Base-by-base conservation (phyloP, 2,888 invertebrate genomes). In the Embidobia sp. region DNA sequence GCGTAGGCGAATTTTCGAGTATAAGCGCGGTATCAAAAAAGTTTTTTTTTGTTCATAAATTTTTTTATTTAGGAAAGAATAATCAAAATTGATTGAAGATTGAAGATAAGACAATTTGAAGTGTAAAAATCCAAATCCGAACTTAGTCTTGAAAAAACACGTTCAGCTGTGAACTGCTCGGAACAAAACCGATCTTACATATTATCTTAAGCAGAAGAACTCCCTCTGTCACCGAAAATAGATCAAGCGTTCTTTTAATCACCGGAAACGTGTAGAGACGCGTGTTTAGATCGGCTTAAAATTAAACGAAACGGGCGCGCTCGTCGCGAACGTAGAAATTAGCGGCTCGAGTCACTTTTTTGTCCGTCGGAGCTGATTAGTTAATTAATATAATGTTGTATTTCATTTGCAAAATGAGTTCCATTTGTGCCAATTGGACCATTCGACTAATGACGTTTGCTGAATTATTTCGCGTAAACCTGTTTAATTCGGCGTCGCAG, bases 211-310 rank as follows among this genome's bases (percentile, higher is more conserved):
- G n/a, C 18, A 2, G 29, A 13, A 44, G 15, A 16, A 31, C 10
- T 22, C 6, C 37, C 40, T 42, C 31, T 48, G 16, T 67, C 11
- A 7, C 18, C 44, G 37, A 59, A 64, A 74, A 74, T 66, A 66
- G 57, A 66, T 51, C 49, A 42, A 51, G 42, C 35, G 46, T 51
- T 18, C 51, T 31, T 53, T 53, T 66, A 59, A 59, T 69, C 48
- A 51, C 46, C 49, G 69, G 59, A 69, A 69, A 46, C 49, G 22
- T 16, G 53, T 15, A 10, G 35, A 66, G 13, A 66, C 18, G 44
- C 13, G 11, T 31, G 26, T 29, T 42, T 13, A 1, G 11, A 16
- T 3, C 11, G 35, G 33, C 46, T 16, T 46, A 35, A 11, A 35
- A 26, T 19, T 2, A 61, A 22, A n/a, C n/a, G n/a, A n/a, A n/a